Evolutionary conservation across 2,888 invertebrate genomes (phyloP), one percentile per base, ranked within the genome.

Genomic region (Agriopis leucophaearia): DNA sequence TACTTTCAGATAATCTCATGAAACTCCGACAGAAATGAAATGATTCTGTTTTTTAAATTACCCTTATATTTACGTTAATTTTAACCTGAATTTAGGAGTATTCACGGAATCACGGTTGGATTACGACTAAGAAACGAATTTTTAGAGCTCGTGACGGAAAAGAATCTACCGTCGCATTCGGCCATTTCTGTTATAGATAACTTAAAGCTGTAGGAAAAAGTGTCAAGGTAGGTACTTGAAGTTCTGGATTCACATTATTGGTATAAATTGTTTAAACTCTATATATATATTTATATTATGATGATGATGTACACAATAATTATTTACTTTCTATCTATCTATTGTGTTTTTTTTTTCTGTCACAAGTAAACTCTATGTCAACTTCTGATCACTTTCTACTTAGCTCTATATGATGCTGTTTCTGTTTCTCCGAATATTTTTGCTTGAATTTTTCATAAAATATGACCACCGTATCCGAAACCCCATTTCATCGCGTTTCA

Each of bases 401-500:
- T 27, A 27, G 3, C 27, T 27, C 27, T 27, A 38, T 36, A 6
- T 38, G 9, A 44, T 2, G 4, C n/a, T 44, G 44, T 13, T 12
- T 10, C 2, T 44, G 44, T 12, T 0, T n/a, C n/a, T 44, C 44
- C 18, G 6, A 12, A 5, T 36, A 15, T 18, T 40, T 16, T 42
- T 42, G 35, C 8, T 38, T 8, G 55, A 27, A 48, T 27, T 1
- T 40, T 27, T 44, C 35, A 9, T 10, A 40, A 48, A 50, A 56
- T 64, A 55, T 56, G 52, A 58, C 58, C 61, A 54, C 56, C 16
- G 40, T n/a, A 52, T 54, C 55, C 54, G 50, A 58, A 67, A 42
- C 51, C 35, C 52, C 42, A 59, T 67, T 69, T 59, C 69, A 69
- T 59, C 59, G 57, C 18, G 60, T 55, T 56, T 55, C 51, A 70